These are phyloP conservation scores for Cryptops parisi DNA, from an alignment of 2,888 invertebrate species.

Conservation along the genomic window DNA sequence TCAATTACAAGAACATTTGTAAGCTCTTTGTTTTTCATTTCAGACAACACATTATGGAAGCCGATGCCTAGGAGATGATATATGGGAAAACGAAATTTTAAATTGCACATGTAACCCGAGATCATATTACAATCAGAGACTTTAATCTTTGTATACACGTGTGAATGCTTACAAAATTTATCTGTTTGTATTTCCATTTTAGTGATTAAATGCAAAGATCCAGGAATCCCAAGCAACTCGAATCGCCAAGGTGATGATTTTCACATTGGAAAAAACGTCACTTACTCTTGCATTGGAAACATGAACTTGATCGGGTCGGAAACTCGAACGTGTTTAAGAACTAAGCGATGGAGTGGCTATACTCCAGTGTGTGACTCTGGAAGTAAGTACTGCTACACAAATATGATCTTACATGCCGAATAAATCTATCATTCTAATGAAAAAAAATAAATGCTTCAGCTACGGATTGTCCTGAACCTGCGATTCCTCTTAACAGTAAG, in stretches of 20 bases:
- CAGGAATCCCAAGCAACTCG: background rate
- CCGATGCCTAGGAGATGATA: background rate
- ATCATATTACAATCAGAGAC: background rate
- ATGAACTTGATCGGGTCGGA: background rate
- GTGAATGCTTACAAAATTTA: background rate
- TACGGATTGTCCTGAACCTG: background rate
- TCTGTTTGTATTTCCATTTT: no score
- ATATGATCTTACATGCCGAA: no score
- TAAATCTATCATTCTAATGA: no score
- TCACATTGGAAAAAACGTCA: background rate
- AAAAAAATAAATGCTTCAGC: no score
- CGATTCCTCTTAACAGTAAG: background rate
- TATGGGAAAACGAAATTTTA: background rate
- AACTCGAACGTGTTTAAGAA: background rate
- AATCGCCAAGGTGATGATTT: background rate
- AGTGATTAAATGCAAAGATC: slow-evolving; percentile 3
- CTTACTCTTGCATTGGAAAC: background rate
- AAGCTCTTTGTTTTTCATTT: background rate
- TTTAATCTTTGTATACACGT: background rate
- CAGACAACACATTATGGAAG: background rate
- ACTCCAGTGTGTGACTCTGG: no score
- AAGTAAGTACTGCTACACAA: no score
- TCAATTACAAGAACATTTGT: no score
- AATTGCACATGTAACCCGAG: background rate
- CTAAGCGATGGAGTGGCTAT: background rate